Base-by-base conservation (phyloP, 92 coral and sea anemone genomes). In the Epizoanthus rinbou region DNA sequence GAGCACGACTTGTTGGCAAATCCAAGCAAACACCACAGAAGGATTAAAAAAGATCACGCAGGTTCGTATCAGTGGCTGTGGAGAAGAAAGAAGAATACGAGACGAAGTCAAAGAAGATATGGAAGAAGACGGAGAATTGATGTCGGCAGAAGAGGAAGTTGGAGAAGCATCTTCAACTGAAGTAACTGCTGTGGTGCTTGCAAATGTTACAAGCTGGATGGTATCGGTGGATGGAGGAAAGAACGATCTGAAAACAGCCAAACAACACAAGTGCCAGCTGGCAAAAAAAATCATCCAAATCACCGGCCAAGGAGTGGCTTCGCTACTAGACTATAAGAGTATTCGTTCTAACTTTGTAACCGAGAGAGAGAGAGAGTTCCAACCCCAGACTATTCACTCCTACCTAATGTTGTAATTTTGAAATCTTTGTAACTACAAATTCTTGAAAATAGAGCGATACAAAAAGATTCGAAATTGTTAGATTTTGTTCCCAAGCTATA, bases 251-350 rank as follows among this genome's bases (percentile, higher is more conserved):
- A 73, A 83, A 73, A 71, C 80, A 16, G 86, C 76, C 3, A 58
- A 83, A 25, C 86, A 83, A 47, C 80, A 73, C 53, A 73, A 67
- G 45, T 16, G 76, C 14, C 57, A 81, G 22, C 23, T 81, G 15
- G 62, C 39, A 18, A 69, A 16, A 18, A 69, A 16, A 33, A 8
- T 73, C 0, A 63, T 82, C n/a, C 66, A 82, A 45, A 50, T 66
- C 19, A 41, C 50, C 31, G 69, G 65, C 3, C 31, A 53, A 24
- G 63, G 63, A 25, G 5, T 71, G 3, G 39, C 16, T 1, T 70
- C 80, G 9, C 79, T 82, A 0, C 66, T 82, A 0, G 86, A 82
- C 41, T 14, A 53, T n/a, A 69, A 69, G 22, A 59, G 57, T 15
- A 57, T 82, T 23, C 79, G 56, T 4, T 45, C 35, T 19, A 76